A percentile compares a stretch with the other conserved stretches of the same genome.
phyloP scores from a whole-genome alignment of 2,113 vertebrate species.

The Catharus minimus region DNA sequence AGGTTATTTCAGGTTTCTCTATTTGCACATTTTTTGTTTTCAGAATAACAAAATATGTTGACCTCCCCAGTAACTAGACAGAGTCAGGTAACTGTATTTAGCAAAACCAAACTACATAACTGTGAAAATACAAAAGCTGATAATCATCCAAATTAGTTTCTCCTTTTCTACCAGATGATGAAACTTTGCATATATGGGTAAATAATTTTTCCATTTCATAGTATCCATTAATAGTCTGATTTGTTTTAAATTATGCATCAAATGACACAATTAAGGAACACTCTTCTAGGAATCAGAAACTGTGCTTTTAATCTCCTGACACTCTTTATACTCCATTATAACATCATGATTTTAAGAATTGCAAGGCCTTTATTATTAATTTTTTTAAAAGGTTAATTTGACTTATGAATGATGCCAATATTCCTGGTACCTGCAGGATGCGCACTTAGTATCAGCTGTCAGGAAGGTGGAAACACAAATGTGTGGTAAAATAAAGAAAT shows the following conservation, averaged over 20 bases:
- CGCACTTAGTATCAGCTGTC: background rate
- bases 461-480: background rate
- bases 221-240: background rate
- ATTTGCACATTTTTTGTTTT: background rate
- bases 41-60: background rate
- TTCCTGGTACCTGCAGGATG: background rate
- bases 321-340: background rate
- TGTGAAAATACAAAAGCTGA: background rate
- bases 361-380: background rate
- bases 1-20: background rate
- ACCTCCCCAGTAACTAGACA: background rate
- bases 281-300: background rate
- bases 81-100: background rate
- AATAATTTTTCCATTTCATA: conserved; percentile 6
- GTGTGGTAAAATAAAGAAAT: background rate
- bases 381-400: background rate
- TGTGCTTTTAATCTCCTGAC: background rate
- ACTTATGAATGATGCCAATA: background rate
- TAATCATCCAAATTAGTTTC: background rate
- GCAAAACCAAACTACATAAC: background rate
- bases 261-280: background rate
- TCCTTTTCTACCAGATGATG: background rate
- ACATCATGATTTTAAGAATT: background rate
- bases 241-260: conserved; percentile 42
- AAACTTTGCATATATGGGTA: background rate